phyloP scores from a whole-genome alignment of 2,797 vertebrate species.

The Takifugu rubripes region DNA sequence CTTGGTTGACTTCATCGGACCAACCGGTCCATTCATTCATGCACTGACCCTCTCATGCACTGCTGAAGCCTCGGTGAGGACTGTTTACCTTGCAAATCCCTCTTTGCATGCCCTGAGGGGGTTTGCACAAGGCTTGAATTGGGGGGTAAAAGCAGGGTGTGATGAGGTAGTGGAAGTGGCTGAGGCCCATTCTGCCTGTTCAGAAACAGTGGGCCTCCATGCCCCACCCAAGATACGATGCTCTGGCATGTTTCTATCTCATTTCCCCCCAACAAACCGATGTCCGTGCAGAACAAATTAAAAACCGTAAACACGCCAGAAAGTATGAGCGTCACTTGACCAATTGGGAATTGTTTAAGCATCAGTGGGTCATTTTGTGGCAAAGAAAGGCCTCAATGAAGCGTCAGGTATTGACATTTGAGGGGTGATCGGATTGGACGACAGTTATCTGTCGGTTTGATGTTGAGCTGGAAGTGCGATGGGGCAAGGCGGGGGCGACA shows the following conservation, averaged over 20 bases:
- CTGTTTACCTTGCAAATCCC: conserved; percentile 75
- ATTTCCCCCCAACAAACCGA: neutral
- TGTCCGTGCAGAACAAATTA: too few relatives aligned
- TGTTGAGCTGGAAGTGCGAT: conserved; percentile 54
- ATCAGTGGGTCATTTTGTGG: neutral
- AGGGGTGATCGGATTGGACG: conserved; percentile 30
- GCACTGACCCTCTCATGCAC: conserved; percentile 33
- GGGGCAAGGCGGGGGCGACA: conserved; percentile 26
- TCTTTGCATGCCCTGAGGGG: conserved; percentile 67
- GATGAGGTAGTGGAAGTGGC: conserved; percentile 17
- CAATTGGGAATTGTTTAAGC: neutral
- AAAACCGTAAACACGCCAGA: neutral
- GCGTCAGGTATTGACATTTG: conserved; percentile 19
- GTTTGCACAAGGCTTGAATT: conserved; percentile 41
- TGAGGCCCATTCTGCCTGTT: conserved; percentile 66
- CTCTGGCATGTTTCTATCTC: neutral
- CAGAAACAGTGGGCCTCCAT: conserved; percentile 57
- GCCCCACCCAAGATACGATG: conserved; percentile 2
- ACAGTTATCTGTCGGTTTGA: conserved; percentile 83
- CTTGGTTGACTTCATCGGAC: too few relatives aligned
- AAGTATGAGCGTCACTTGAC: neutral
- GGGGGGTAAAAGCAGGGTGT: conserved; percentile 37
- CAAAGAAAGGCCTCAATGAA: neutral
- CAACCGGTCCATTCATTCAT: conserved; percentile 20
- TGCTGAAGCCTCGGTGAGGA: conserved; percentile 64